A percentile compares a stretch with the other conserved stretches of the same genome.
Evolutionary conservation across 2,888 invertebrate genomes (phyloP).

Genomic region (Scotopteryx bipunctaria): DNA sequence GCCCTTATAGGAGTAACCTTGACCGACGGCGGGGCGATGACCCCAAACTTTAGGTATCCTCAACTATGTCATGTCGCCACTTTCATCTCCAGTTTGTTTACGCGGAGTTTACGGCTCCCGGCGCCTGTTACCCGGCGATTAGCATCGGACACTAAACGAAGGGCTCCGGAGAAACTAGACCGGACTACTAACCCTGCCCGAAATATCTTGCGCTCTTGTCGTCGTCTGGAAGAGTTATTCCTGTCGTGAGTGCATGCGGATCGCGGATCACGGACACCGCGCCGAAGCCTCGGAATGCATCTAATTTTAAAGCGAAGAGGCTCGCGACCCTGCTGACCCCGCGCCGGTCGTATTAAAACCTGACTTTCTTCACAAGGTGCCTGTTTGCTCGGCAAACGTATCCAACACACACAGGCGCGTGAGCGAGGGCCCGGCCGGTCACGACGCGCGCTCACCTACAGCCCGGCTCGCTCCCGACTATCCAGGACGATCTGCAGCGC

Average conservation of each 20-base stretch:
- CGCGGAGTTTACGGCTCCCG: constrained; percentile 43
- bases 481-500: constrained; percentile 70
- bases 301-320: constrained; percentile 82
- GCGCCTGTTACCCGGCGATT: constrained; percentile 50
- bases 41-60: constrained; percentile 47
- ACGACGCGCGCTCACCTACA: constrained; percentile 72
- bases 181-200: constrained; percentile 77
- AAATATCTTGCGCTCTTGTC: constrained; percentile 71
- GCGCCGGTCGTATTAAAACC: constrained; percentile 79
- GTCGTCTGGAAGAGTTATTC: constrained; percentile 73
- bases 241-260: constrained; percentile 58
- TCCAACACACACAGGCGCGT: constrained; percentile 73
- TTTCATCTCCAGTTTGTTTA: constrained; percentile 51
- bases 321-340: constrained; percentile 81
- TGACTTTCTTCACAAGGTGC: constrained; percentile 82
- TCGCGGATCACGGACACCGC: constrained; percentile 62
- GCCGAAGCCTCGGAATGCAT: constrained; percentile 79
- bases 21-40: constrained; percentile 68
- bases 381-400: constrained; percentile 78
- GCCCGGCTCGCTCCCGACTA: constrained; percentile 64
- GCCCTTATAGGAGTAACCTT: constrained; percentile 66
- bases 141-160: constrained; percentile 53
- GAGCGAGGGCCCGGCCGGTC: constrained; percentile 70
- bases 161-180: constrained; percentile 58
- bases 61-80: constrained; percentile 39